Evolutionary conservation across 2,113 vertebrate species (phyloP).

Genomic region (Muntiacus reevesi): DNA sequence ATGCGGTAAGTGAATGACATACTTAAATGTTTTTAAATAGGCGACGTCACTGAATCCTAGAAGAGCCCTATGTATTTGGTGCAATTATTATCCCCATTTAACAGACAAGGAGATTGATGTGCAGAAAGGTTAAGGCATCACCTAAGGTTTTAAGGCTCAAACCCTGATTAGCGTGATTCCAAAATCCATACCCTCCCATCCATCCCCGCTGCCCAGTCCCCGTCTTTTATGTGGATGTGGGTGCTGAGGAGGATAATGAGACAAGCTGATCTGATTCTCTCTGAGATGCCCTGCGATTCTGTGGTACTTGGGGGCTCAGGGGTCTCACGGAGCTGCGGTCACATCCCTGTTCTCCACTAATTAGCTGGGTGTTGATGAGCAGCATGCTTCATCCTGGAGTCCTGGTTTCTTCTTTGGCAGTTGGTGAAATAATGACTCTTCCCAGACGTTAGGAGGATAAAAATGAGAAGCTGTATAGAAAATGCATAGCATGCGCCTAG

Average conservation of each 20-base stretch:
- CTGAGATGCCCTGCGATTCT: neutral
- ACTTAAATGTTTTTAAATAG: neutral
- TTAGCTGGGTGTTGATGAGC: neutral
- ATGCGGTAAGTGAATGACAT: neutral
- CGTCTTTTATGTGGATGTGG: neutral
- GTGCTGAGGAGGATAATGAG: neutral
- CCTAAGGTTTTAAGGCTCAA: neutral
- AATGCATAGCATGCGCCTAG: neutral
- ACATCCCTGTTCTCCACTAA: neutral
- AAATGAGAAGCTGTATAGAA: neutral
- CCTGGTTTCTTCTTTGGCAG: neutral
- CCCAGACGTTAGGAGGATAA: neutral
- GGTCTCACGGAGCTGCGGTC: neutral
- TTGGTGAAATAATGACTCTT: neutral
- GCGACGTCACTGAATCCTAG: neutral
- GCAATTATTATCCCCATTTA: neutral
- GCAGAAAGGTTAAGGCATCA: neutral
- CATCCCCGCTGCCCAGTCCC: rapidly evolving
- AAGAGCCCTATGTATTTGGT: neutral
- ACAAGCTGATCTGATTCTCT: neutral
- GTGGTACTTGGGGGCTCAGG: neutral
- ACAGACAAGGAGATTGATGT: neutral
- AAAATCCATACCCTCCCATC: neutral
- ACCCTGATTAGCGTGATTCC: neutral
- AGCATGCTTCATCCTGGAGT: neutral